Conservation (phyloP, 2,888 invertebrate genomes). For the Anodontia alba region DNA sequence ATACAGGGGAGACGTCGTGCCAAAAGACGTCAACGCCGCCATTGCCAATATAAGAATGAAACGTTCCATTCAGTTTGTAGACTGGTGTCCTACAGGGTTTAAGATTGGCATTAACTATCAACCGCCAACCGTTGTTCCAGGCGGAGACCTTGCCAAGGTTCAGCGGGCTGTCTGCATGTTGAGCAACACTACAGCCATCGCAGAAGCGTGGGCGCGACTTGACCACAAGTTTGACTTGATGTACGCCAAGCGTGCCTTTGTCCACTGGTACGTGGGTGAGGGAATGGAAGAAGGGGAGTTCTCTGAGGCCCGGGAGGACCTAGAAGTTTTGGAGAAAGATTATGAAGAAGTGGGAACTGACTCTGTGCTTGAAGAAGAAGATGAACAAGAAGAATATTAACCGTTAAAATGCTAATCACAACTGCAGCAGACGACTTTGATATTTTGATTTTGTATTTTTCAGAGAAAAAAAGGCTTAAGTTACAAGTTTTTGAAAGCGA, state of each 20-base stretch:
- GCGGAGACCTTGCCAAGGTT: slow-evolving; percentile 91
- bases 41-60: slow-evolving; percentile 65
- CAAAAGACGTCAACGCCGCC: slow-evolving; percentile 83
- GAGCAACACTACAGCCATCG: slow-evolving; percentile 96
- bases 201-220: slow-evolving; percentile 93
- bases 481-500: too few relatives aligned
- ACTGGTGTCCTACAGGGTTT: slow-evolving; percentile 89
- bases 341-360: slow-evolving; percentile 15
- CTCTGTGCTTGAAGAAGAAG: neutral
- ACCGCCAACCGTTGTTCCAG: slow-evolving; percentile 91
- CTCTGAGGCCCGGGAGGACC: slow-evolving; percentile 70
- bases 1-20: slow-evolving; percentile 83
- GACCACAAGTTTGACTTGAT: slow-evolving; percentile 92
- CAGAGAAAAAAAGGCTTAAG: too few relatives aligned
- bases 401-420: neutral
- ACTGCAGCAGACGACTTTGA: too few relatives aligned
- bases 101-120: slow-evolving; percentile 93
- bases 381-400: slow-evolving; percentile 61
- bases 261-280: slow-evolving; percentile 90
- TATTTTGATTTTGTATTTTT: too few relatives aligned
- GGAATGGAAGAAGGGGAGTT: slow-evolving; percentile 71
- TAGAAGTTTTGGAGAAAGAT: slow-evolving; percentile 72
- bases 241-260: slow-evolving; percentile 93
- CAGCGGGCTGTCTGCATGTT: slow-evolving; percentile 89
- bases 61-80: slow-evolving; percentile 88